Base-by-base conservation (phyloP, 2,888 invertebrate genomes). In the Marronus borbonicus region DNA sequence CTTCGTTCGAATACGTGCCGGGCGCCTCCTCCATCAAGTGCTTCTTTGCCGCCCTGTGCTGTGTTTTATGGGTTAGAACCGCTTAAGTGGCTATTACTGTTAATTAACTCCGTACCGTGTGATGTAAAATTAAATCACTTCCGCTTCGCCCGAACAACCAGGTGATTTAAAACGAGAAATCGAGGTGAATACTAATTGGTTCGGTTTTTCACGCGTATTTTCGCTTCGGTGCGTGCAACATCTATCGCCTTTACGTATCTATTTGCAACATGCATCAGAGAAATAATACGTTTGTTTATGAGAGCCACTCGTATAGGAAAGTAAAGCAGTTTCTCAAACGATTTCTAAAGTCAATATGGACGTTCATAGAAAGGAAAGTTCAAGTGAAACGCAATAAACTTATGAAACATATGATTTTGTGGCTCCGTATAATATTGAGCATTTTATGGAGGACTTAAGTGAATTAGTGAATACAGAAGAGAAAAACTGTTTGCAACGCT, bases 141-240 rank as follows among this genome's bases (percentile, higher is more conserved):
- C 60, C 72, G 72, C 72, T 20, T 49, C 60, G 58, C 60, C 44
- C 58, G 44, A 74, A 60, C 60, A 74, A 74, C 49, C 60, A 74
- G 72, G 60, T 74, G 72, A 74, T 74, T 74, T 74, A 74, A 74
- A 74, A 62, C 72, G 36, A 60, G 60, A 60, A 74, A 74, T 74
- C 60, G 72, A 74, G 72, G 72, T 60, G 72, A 74, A 74, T 60
- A 74, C 60, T 74, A 74, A 74, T 74, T 74, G 49, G 72, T 74
- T 60, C 44, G 68, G 50, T 68, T 68, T 50, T 50, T 39, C 70
- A 17, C 70, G 36, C 20, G 12, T 50, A 55, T 55, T 55, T 55
- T 55, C 55, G 55, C 20, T 55, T 20, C 20, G n/a, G 55, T 55
- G 20, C 55, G n/a, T n/a, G 17, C 20, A n/a, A 55, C 55, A 55